A percentile compares a stretch with the other conserved stretches of the same genome.
phyloP scores from a whole-genome alignment of 2,113 vertebrate species.

The Rhinoptilus africanus region DNA sequence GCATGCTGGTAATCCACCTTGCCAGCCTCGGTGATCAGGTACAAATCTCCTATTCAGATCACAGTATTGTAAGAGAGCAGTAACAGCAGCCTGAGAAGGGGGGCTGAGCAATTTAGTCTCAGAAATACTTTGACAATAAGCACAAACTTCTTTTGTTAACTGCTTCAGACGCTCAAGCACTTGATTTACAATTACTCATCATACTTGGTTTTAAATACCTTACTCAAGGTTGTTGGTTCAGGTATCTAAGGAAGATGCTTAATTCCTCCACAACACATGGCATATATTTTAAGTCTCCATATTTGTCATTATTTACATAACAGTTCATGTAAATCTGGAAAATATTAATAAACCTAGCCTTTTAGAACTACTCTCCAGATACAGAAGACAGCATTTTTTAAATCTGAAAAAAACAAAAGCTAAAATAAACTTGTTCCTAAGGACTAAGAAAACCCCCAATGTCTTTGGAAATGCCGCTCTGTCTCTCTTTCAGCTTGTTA shows the following conservation, averaged over 20 bases:
- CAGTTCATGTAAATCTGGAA: background rate
- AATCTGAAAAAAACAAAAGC: background rate
- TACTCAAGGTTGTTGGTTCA: background rate
- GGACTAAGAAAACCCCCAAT: background rate
- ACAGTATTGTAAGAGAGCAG: background rate
- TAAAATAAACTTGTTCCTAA: constrained; percentile 24
- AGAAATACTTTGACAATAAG: background rate
- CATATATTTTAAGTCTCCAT: background rate
- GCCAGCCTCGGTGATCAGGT: background rate
- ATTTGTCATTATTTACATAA: constrained; percentile 6
- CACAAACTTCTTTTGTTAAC: background rate
- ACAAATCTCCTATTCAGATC: background rate
- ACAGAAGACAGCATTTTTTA: background rate
- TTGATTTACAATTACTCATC: background rate
- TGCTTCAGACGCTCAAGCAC: background rate
- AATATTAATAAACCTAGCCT: background rate
- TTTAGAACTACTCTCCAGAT: background rate
- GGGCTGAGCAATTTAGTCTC: background rate
- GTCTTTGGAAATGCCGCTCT: background rate
- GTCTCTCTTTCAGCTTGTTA: constrained; percentile 6
- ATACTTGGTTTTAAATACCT: background rate
- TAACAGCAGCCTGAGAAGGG: background rate
- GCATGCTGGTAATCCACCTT: background rate
- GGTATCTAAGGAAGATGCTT: background rate
- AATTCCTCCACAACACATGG: background rate